Conservation (phyloP, 2,888 invertebrate genomes). For the Rhyacophila evoluta region DNA sequence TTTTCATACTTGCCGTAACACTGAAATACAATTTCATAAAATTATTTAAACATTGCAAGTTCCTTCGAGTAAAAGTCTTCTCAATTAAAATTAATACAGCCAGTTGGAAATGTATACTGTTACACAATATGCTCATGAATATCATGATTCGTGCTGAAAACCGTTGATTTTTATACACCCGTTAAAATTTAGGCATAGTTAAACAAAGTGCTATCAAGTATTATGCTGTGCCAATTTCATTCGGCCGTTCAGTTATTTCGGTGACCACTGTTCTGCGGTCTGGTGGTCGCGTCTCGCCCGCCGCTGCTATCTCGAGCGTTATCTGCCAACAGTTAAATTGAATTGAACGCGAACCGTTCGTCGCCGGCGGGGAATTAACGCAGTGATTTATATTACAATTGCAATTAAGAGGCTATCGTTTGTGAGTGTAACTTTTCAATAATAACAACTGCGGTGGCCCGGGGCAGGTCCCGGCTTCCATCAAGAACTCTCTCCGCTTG, state of each 20-base stretch:
- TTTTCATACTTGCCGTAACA: too few relatives aligned
- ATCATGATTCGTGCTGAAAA: neutral
- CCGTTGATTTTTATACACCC: neutral
- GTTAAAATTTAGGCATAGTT: constrained; percentile 11
- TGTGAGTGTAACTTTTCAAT: too few relatives aligned
- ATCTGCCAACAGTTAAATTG: neutral
- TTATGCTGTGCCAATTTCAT: neutral
- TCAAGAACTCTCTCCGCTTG: too few relatives aligned
- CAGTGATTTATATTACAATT: neutral
- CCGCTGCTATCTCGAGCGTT: neutral
- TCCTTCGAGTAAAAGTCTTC: too few relatives aligned
- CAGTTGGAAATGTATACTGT: too few relatives aligned
- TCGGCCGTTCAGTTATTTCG: neutral
- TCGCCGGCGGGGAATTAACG: neutral
- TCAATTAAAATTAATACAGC: too few relatives aligned
- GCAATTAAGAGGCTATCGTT: neutral
- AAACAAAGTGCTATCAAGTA: neutral
- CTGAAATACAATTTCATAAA: too few relatives aligned
- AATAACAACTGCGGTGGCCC: too few relatives aligned
- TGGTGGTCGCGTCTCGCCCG: neutral
- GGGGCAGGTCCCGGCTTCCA: too few relatives aligned
- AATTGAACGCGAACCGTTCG: neutral
- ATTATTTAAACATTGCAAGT: too few relatives aligned
- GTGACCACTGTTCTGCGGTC: constrained; percentile 22
- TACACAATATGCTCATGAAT: too few relatives aligned